These are phyloP conservation scores for Onychomys leucogaster DNA, from an alignment of 2,797 vertebrate species.

Conservation along the genomic window DNA sequence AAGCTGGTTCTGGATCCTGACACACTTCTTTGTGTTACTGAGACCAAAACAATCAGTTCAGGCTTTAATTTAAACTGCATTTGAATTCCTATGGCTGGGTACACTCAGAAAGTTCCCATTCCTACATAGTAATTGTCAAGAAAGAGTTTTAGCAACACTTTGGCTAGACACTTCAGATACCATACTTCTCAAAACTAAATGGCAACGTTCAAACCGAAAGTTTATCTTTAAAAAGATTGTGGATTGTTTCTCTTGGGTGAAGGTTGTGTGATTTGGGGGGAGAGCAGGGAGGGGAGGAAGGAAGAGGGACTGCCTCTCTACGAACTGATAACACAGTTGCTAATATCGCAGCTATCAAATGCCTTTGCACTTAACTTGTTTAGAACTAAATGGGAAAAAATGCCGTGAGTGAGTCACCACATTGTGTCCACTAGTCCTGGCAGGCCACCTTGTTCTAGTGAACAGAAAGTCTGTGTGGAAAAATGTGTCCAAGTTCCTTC, in stretches of 20 bases:
- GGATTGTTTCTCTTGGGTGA: constrained; percentile 64
- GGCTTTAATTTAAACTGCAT: constrained; percentile 9
- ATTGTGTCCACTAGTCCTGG: constrained; percentile 62
- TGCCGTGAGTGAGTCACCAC: constrained; percentile 69
- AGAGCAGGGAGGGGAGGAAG: constrained; percentile 56
- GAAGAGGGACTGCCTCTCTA: constrained; percentile 53
- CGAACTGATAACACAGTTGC: constrained; percentile 58
- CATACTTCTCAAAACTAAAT: constrained; percentile 31
- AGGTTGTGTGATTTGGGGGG: background rate
- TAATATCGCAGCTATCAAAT: constrained; percentile 68
- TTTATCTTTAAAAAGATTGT: constrained; percentile 45
- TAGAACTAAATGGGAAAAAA: constrained; percentile 55
- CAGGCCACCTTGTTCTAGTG: constrained; percentile 67
- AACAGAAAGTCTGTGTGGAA: constrained; percentile 17
- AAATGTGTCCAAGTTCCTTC: constrained; percentile 31
- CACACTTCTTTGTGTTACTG: background rate
- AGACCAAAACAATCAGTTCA: constrained; percentile 20
- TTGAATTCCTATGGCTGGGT: background rate
- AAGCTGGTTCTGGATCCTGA: background rate
- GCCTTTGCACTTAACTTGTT: constrained; percentile 70
- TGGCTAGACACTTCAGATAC: background rate
- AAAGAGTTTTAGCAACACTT: background rate
- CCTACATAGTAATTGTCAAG: background rate
- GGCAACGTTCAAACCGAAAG: constrained; percentile 11
- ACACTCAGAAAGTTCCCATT: background rate